Conservation (phyloP, 2,888 invertebrate genomes). For the Apocheima hispidaria region DNA sequence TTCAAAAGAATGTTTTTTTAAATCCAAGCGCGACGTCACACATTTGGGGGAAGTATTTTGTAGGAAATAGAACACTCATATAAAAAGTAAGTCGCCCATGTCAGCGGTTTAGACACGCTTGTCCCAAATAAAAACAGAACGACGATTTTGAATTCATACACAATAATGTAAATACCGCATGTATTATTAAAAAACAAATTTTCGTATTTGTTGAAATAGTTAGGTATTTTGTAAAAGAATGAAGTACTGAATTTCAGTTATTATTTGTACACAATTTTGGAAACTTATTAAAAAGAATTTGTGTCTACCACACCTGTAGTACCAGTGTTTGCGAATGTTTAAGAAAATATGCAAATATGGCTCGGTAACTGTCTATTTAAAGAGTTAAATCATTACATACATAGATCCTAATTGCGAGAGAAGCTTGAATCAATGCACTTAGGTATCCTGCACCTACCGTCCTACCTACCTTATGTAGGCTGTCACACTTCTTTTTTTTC, state of each 20-base stretch:
- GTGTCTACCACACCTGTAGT: slow-evolving; percentile 24
- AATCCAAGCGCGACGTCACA: slow-evolving; percentile 12
- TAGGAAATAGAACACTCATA: slow-evolving; percentile 30
- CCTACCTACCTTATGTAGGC: slow-evolving; percentile 40
- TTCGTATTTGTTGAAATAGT: not conserved
- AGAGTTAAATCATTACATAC: slow-evolving; percentile 45
- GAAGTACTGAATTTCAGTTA: slow-evolving; percentile 7
- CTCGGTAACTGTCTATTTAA: slow-evolving; percentile 22
- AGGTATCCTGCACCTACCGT: slow-evolving; percentile 40
- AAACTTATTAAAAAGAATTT: slow-evolving; percentile 15
- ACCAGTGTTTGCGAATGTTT: slow-evolving; percentile 18
- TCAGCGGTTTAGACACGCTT: slow-evolving; percentile 29
- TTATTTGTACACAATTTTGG: slow-evolving; percentile 4
- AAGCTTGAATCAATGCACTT: slow-evolving; percentile 38
- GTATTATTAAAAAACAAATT: not conserved
- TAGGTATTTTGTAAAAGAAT: not conserved
- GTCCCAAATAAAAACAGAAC: slow-evolving; percentile 30
- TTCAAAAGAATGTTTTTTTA: slow-evolving; percentile 27
- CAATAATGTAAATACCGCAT: not conserved
- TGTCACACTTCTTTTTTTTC: slow-evolving; percentile 38
- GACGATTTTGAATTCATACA: slow-evolving; percentile 18
- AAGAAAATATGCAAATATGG: slow-evolving; percentile 31
- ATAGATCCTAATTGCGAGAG: slow-evolving; percentile 41
- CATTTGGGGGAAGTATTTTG: slow-evolving; percentile 18
- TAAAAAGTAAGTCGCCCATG: slow-evolving; percentile 27